These are phyloP conservation scores for Rallus limicola DNA, from an alignment of 2,113 vertebrate species.

Conservation along the genomic window DNA sequence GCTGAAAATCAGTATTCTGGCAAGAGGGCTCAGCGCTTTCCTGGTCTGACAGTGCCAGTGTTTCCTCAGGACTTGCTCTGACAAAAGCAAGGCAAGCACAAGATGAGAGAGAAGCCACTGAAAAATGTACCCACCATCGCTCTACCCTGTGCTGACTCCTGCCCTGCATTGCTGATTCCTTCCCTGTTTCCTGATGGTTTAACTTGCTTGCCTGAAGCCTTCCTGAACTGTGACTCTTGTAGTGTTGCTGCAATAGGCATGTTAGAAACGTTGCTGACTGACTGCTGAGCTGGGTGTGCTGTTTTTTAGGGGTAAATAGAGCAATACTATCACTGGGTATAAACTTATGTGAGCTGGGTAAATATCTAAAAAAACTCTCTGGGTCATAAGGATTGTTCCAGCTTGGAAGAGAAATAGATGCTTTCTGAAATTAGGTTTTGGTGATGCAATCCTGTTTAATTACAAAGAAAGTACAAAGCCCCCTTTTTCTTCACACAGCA, in stretches of 20 bases:
- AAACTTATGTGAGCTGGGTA: background rate
- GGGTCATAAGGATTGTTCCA: background rate
- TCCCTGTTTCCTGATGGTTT: background rate
- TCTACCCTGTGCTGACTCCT: background rate
- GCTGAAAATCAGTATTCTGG: background rate
- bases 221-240: background rate
- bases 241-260: background rate
- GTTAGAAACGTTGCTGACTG: background rate
- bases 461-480: conserved; percentile 3
- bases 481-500: background rate
- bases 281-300: background rate
- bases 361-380: background rate
- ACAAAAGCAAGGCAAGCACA: background rate
- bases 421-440: conserved; percentile 14
- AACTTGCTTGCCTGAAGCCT: background rate
- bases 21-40: background rate
- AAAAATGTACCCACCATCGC: rapidly evolving
- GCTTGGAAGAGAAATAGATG: background rate
- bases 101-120: background rate
- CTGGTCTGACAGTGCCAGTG: background rate
- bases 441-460: conserved; percentile 13
- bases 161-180: background rate
- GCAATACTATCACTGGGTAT: background rate
- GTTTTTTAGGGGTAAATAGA: background rate
- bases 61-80: background rate